These are phyloP conservation scores for Halisarca cf. caerulea DNA, from an alignment of 37 sponge, comb jelly and placozoan species.

Conservation along the genomic window DNA sequence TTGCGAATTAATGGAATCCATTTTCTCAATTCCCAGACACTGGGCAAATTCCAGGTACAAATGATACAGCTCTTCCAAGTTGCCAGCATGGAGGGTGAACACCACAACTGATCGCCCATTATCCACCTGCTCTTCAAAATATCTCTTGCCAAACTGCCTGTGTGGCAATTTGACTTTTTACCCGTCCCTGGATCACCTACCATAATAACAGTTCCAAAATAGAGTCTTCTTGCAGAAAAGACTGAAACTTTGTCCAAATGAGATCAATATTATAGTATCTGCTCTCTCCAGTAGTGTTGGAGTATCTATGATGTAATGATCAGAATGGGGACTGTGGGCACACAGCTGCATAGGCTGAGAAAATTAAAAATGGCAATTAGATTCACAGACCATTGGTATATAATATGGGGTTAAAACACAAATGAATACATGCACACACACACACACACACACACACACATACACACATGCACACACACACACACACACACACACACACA, in stretches of 20 bases:
- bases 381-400: too few species aligned
- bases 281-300: neutral
- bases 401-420: too few species aligned
- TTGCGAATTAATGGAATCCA: neutral
- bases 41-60: constrained; percentile 10
- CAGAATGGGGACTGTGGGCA: neutral
- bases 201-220: neutral
- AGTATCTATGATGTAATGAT: too few species aligned
- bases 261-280: neutral
- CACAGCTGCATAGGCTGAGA: too few species aligned
- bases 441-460: too few species aligned
- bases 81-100: constrained; percentile 23
- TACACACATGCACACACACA: too few species aligned
- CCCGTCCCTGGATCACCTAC: constrained; percentile 5
- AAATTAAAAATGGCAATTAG: too few species aligned
- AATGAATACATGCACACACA: too few species aligned
- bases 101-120: neutral
- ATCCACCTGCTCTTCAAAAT: neutral
- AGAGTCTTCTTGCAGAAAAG: too few species aligned
- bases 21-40: neutral
- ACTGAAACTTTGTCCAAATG: neutral
- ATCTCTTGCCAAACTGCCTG: constrained; percentile 5
- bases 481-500: too few species aligned
- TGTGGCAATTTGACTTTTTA: constrained; percentile 15
- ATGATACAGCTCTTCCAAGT: constrained; percentile 15